Evolutionary conservation across 1,140 invertebrate genomes (phyloP).

Genomic region (Oedothorax gibbosus): DNA sequence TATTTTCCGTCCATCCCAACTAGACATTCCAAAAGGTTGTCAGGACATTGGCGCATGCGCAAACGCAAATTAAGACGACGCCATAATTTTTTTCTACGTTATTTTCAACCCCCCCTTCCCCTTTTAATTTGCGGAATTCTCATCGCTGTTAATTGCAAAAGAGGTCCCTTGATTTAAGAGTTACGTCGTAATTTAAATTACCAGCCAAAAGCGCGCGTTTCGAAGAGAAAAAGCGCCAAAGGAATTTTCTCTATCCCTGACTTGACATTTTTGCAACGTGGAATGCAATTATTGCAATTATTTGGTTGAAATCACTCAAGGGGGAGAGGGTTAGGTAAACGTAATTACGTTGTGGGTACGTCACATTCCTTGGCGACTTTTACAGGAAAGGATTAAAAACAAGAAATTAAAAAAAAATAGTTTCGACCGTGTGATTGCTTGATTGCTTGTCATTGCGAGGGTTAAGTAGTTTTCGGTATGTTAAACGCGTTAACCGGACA

Average conservation of each 20-base stretch:
- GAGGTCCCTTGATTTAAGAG: slow-evolving; percentile 56
- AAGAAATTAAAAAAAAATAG: background rate
- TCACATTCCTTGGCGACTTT: no score
- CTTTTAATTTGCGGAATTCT: slow-evolving; percentile 58
- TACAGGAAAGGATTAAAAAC: background rate
- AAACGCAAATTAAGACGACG: slow-evolving; percentile 43
- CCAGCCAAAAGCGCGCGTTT: slow-evolving; percentile 39
- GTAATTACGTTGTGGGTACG: slow-evolving; percentile 23
- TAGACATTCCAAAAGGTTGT: slow-evolving; percentile 42
- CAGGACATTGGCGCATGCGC: slow-evolving; percentile 53
- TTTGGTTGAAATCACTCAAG: slow-evolving; percentile 60
- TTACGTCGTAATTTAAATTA: slow-evolving; percentile 60
- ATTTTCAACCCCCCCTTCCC: slow-evolving; percentile 19
- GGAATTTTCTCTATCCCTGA: slow-evolving; percentile 3
- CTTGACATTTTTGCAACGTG: slow-evolving; percentile 47
- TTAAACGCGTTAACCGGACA: no score
- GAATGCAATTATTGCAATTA: slow-evolving; percentile 62
- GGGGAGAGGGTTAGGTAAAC: slow-evolving; percentile 25
- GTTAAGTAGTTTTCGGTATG: no score
- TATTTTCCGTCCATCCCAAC: background rate
- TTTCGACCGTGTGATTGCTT: no score
- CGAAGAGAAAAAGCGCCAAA: no score
- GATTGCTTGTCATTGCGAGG: no score
- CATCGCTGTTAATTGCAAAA: slow-evolving; percentile 57
- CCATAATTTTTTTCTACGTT: background rate